Evolutionary conservation across 2,797 vertebrate genomes (phyloP).

Genomic region (Premnoplex brunnescens): DNA sequence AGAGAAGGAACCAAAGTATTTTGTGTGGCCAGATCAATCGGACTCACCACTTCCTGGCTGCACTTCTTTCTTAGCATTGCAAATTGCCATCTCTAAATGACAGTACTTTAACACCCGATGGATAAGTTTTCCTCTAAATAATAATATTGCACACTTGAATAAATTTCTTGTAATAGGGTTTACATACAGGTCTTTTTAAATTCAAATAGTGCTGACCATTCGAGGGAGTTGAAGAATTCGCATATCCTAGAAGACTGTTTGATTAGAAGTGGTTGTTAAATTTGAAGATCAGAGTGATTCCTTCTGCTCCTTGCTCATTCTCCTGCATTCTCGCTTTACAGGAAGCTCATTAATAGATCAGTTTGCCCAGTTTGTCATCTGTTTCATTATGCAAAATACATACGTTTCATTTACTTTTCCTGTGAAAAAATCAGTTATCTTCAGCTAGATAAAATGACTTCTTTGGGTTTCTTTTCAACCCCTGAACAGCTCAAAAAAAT

Average conservation of each 20-base stretch:
- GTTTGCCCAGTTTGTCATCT: slow-evolving; percentile 79
- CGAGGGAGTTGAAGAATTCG: slow-evolving; percentile 45
- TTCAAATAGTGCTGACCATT: slow-evolving; percentile 56
- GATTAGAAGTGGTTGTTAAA: slow-evolving; percentile 78
- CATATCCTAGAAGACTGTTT: slow-evolving; percentile 54
- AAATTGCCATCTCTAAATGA: not conserved
- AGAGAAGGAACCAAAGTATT: not conserved
- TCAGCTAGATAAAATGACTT: slow-evolving; percentile 76
- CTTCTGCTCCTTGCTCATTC: slow-evolving; percentile 51
- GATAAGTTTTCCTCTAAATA: slow-evolving; percentile 22
- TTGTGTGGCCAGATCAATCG: not conserved
- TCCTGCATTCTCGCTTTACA: slow-evolving; percentile 67
- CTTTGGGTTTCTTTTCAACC: slow-evolving; percentile 76
- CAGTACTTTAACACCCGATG: not conserved
- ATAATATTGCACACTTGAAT: not conserved
- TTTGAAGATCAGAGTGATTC: slow-evolving; percentile 75
- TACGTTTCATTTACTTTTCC: slow-evolving; percentile 79
- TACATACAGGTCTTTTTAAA: slow-evolving; percentile 24
- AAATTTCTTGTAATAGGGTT: slow-evolving; percentile 49
- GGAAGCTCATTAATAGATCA: slow-evolving; percentile 78
- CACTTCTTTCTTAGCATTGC: not conserved
- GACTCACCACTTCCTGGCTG: not conserved
- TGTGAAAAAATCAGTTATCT: slow-evolving; percentile 72
- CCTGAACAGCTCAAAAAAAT: slow-evolving; percentile 67
- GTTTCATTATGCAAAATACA: slow-evolving; percentile 81